Evolutionary conservation across 2,113 vertebrate genomes (phyloP).

Genomic region (Mormyrus lacerda): DNA sequence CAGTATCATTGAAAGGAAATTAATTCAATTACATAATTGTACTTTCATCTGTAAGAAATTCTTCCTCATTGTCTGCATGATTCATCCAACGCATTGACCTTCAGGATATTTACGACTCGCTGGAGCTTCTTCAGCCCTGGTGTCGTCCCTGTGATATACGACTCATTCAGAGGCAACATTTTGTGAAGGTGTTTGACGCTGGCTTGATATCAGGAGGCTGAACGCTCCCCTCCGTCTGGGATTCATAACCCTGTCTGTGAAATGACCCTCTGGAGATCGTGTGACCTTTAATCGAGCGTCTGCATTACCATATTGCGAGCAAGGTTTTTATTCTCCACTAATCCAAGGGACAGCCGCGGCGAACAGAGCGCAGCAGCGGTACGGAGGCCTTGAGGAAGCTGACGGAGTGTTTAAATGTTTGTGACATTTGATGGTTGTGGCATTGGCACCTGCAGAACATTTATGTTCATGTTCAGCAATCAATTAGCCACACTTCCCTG

Average conservation of each 20-base stretch:
- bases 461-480: conserved; percentile 8
- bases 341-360: background rate
- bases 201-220: background rate
- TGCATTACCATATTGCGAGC: conserved; percentile 13
- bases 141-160: conserved; percentile 10
- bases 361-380: background rate
- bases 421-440: background rate
- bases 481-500: conserved; percentile 1
- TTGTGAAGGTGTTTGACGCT: background rate
- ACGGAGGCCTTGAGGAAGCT: background rate
- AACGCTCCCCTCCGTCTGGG: background rate
- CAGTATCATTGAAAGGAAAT: background rate
- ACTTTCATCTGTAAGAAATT: conserved; percentile 1
- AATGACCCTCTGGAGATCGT: conserved; percentile 7
- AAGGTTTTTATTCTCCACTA: conserved; percentile 5
- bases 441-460: background rate
- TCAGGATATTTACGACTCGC: conserved; percentile 29
- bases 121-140: background rate
- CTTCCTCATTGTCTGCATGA: background rate
- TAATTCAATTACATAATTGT: conserved; percentile 8
- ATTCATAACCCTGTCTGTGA: conserved; percentile 6
- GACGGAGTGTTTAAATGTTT: conserved; percentile 5
- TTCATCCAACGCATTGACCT: background rate
- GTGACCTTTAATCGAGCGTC: conserved; percentile 11
- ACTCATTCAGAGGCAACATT: conserved; percentile 2